Evolutionary conservation across 2,113 vertebrate genomes (phyloP).

Genomic region (Peucedramus taeniatus): DNA sequence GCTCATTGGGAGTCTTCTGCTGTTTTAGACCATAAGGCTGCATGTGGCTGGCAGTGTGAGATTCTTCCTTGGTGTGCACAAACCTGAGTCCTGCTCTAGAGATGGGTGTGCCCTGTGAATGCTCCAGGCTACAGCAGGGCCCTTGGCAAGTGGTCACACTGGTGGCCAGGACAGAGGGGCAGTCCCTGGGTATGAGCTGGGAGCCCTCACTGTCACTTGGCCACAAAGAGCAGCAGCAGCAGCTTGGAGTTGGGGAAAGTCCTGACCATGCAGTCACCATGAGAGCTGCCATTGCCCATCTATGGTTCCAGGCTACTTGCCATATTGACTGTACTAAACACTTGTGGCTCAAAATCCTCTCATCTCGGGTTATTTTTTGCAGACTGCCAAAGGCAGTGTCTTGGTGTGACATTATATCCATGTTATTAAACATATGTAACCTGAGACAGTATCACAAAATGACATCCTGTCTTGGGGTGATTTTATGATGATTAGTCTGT

Average conservation of each 20-base stretch:
- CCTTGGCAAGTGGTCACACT: not conserved
- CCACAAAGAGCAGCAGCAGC: not conserved
- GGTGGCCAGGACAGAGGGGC: not conserved
- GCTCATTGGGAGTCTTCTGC: not conserved
- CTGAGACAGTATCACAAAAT: not conserved
- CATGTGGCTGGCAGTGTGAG: not conserved
- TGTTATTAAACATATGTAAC: not conserved
- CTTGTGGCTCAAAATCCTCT: fast-evolving
- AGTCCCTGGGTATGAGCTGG: not conserved
- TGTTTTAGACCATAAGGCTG: not conserved
- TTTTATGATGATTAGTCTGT: not conserved
- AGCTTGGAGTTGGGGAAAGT: not conserved
- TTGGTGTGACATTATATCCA: not conserved
- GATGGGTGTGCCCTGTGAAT: fast-evolving
- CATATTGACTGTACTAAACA: fast-evolving
- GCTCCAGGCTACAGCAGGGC: not conserved
- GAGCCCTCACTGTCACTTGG: not conserved
- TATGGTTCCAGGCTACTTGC: not conserved
- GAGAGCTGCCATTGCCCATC: not conserved
- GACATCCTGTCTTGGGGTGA: not conserved
- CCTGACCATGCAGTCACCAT: not conserved
- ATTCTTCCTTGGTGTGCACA: not conserved
- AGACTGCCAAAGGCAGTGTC: not conserved
- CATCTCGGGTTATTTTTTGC: not conserved
- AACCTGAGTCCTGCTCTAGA: not conserved